These are phyloP conservation scores for Nesometra sesokonis DNA, from an alignment of 35 echinoderm and acorn worm genomes.

Conservation along the genomic window DNA sequence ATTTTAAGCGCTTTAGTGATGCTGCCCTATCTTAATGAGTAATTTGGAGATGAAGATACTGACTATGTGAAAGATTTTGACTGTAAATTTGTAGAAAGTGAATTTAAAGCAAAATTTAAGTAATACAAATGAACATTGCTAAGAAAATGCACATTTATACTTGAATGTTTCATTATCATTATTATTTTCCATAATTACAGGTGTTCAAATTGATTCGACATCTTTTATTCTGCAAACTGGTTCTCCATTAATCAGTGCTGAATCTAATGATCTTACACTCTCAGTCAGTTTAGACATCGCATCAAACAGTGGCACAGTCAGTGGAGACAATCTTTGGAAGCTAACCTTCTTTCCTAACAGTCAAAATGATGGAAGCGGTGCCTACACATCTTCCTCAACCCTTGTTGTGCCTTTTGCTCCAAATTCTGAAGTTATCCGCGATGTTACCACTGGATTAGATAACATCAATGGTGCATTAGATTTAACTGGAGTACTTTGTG, in stretches of 20 bases:
- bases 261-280: not conserved
- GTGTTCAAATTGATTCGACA: not conserved
- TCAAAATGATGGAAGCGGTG: slow-evolving; percentile 11
- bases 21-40: too few species aligned
- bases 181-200: not conserved
- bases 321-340: slow-evolving; percentile 34
- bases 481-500: slow-evolving; percentile 17
- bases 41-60: too few species aligned
- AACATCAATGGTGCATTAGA: slow-evolving; percentile 17
- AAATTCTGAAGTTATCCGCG: slow-evolving; percentile 17
- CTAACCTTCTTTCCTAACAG: slow-evolving; percentile 32
- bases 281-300: not conserved
- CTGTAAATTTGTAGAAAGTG: too few species aligned
- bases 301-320: not conserved
- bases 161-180: not conserved
- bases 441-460: slow-evolving; percentile 12
- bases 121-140: too few species aligned
- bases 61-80: too few species aligned
- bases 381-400: not conserved
- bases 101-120: too few species aligned
- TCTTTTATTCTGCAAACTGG: not conserved
- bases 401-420: not conserved
- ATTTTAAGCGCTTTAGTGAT: too few species aligned
- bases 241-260: not conserved
- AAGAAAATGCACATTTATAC: too few species aligned